Conservation (phyloP, 2,113 vertebrate genomes). For the Panthera tigris region DNA sequence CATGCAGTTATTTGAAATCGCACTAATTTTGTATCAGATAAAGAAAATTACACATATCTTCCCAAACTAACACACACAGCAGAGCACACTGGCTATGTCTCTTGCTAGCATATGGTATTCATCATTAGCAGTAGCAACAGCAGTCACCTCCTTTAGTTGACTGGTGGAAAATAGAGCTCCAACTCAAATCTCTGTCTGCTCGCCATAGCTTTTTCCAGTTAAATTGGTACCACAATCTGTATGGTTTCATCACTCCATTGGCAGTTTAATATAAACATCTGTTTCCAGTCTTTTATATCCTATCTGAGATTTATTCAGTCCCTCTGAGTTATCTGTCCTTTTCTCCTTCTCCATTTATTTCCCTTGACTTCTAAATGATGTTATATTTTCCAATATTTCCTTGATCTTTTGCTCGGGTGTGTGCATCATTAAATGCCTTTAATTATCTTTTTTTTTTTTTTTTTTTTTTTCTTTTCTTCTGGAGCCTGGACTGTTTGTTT, state of each 20-base stretch:
- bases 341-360: slow-evolving; percentile 61
- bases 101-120: slow-evolving; percentile 86
- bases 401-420: slow-evolving; percentile 66
- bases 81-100: slow-evolving; percentile 67
- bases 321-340: slow-evolving; percentile 64
- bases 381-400: slow-evolving; percentile 58
- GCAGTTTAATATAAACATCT: slow-evolving; percentile 74
- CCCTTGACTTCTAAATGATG: slow-evolving; percentile 48
- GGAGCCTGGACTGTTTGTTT: slow-evolving; percentile 39
- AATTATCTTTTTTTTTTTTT: slow-evolving; percentile 46
- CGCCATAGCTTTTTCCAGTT: slow-evolving; percentile 59
- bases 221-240: slow-evolving; percentile 71
- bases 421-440: slow-evolving; percentile 60
- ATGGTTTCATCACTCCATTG: slow-evolving; percentile 61
- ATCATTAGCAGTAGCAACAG: slow-evolving; percentile 84
- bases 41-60: slow-evolving; percentile 65
- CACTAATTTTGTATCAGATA: slow-evolving; percentile 72
- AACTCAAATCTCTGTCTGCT: slow-evolving; percentile 64
- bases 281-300: slow-evolving; percentile 19
- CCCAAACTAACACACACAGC: slow-evolving; percentile 49
- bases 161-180: slow-evolving; percentile 79
- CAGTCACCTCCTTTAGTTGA: slow-evolving; percentile 76
- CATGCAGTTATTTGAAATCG: slow-evolving; percentile 61
- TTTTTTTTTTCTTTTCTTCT: neutral
- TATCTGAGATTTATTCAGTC: slow-evolving; percentile 58